Percentiles rank a stretch among this genome's conserved stretches.
These are phyloP conservation scores for Andrena minutula DNA, from an alignment of 2,888 invertebrate species.

Conservation along the genomic window DNA sequence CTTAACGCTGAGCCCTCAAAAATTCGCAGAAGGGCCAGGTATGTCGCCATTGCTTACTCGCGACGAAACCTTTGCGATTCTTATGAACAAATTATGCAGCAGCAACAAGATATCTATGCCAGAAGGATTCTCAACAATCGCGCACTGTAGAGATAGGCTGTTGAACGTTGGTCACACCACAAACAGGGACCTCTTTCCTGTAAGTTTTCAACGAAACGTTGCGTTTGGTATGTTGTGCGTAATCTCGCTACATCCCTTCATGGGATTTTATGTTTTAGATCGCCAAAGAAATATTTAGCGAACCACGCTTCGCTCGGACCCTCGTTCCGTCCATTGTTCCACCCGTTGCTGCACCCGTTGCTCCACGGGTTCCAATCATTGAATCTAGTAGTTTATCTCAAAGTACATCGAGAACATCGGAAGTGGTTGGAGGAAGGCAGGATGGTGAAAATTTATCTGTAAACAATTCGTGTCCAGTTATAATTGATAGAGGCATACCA, in stretches of 20 bases:
- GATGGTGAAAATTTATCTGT: conserved; percentile 40
- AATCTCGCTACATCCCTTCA: neutral
- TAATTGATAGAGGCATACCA: conserved; percentile 56
- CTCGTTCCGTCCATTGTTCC: too few relatives aligned
- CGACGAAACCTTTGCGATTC: conserved; percentile 92
- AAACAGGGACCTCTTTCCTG: conserved; percentile 6
- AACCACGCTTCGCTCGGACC: too few relatives aligned
- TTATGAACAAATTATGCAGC: conserved; percentile 93
- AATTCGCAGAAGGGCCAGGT: conserved; percentile 94
- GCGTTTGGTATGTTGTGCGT: too few relatives aligned
- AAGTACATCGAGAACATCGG: conserved; percentile 34
- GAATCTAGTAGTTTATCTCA: conserved; percentile 37
- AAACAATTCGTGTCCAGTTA: conserved; percentile 31
- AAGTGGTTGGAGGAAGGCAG: conserved; percentile 40
- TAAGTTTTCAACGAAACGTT: conserved; percentile 35
- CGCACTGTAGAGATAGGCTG: conserved; percentile 63
- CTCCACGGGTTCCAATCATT: too few relatives aligned
- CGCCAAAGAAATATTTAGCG: neutral
- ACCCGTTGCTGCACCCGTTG: too few relatives aligned
- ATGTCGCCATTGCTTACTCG: conserved; percentile 90
- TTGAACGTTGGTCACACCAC: conserved; percentile 9
- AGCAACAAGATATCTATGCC: conserved; percentile 90
- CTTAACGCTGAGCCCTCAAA: conserved; percentile 91
- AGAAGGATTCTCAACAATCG: conserved; percentile 88
- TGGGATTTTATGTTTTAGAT: conserved; percentile 31